phyloP scores from a whole-genome alignment of 2,113 vertebrate genomes.

The Ochotona princeps region DNA sequence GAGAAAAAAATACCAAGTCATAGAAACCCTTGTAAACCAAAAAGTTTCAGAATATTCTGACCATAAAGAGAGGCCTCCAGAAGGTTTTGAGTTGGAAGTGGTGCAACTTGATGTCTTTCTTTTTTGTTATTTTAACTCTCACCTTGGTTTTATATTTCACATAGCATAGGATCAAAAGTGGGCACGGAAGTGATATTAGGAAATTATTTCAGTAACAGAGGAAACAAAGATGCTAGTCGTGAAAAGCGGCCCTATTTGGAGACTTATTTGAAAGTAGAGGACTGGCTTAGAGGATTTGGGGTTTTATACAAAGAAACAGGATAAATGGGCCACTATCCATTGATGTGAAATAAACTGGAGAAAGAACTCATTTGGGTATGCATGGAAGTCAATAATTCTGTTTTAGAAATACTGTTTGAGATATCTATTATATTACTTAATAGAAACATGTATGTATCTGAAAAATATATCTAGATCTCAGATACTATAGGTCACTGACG shows the following conservation, averaged over 20 bases:
- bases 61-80: neutral
- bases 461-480: neutral
- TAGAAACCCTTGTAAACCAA: neutral
- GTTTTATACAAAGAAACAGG: neutral
- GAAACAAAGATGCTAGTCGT: neutral
- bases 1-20: neutral
- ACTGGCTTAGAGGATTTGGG: neutral
- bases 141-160: neutral
- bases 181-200: neutral
- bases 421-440: neutral
- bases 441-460: neutral
- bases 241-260: neutral
- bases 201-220: neutral
- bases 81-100: neutral
- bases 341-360: neutral
- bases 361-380: neutral
- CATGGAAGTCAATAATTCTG: neutral
- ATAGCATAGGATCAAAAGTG: neutral
- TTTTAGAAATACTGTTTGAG: neutral
- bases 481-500: neutral
- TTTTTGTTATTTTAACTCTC: neutral
- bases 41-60: neutral
- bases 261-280: neutral
- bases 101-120: neutral
- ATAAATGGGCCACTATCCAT: neutral